Percentiles rank a stretch among this genome's conserved stretches.
These are phyloP conservation scores for Xiphydria camelus DNA, from an alignment of 2,888 invertebrate genomes.

Conservation along the genomic window DNA sequence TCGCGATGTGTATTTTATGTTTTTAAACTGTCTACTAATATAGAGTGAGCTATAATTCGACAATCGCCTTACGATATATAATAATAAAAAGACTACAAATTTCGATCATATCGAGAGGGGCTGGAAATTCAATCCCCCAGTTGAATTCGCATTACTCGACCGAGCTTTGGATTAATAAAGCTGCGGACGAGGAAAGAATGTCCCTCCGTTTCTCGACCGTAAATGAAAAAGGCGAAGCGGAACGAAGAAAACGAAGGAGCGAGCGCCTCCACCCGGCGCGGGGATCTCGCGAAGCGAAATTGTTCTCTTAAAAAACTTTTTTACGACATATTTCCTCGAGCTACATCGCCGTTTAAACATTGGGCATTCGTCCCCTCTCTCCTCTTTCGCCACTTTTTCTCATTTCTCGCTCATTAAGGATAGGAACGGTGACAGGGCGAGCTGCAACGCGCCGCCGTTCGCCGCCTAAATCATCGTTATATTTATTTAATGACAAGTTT, in stretches of 20 bases:
- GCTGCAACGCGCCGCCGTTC: conserved; percentile 12
- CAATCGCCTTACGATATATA: too few species aligned
- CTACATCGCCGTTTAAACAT: conserved; percentile 11
- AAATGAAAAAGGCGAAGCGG: neutral
- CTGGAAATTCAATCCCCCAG: too few species aligned
- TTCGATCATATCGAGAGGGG: too few species aligned
- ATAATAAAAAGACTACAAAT: too few species aligned
- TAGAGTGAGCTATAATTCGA: too few species aligned
- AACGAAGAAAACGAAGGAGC: neutral
- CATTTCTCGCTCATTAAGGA: conserved; percentile 27
- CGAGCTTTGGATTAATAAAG: neutral
- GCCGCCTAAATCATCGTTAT: conserved; percentile 24
- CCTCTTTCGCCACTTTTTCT: conserved; percentile 18
- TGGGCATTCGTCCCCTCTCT: conserved; percentile 10
- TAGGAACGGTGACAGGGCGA: conserved; percentile 10
- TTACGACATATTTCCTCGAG: conserved; percentile 6
- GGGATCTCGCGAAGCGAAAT: conserved; percentile 1
- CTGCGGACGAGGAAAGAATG: neutral
- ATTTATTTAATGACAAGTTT: conserved; percentile 20
- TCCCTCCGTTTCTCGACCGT: neutral
- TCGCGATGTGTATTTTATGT: too few species aligned
- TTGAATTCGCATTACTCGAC: too few species aligned
- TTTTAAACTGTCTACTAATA: too few species aligned
- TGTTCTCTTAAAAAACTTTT: conserved; percentile 8
- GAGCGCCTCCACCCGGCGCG: neutral